Conservation (phyloP, 2,113 vertebrate genomes). For the Ardeotis arabs region DNA sequence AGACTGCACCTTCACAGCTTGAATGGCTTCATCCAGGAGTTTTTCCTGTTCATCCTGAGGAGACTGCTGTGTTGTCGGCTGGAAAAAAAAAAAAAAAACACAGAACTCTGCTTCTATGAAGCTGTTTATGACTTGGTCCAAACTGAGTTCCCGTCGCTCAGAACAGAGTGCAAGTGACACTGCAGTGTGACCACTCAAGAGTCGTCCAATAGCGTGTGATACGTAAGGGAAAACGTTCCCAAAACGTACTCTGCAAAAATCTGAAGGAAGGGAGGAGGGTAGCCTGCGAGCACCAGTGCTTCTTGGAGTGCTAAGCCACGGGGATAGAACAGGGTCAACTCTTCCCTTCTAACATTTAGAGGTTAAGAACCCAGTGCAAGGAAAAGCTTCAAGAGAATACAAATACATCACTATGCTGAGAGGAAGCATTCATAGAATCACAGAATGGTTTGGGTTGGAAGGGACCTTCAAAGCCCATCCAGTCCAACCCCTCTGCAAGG, state of each 20-base stretch:
- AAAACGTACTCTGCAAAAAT: not conserved
- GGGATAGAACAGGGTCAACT: not conserved
- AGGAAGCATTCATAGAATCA: not conserved
- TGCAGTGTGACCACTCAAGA: not conserved
- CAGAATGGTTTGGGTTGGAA: too few relatives aligned
- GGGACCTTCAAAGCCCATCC: too few relatives aligned
- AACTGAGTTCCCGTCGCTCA: not conserved
- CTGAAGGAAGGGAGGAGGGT: not conserved
- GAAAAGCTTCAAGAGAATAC: not conserved
- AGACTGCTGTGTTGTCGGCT: constrained; percentile 96
- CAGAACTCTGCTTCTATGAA: not conserved
- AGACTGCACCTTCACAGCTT: constrained; percentile 98
- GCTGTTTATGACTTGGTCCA: not conserved
- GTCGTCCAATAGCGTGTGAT: not conserved
- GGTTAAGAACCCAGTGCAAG: not conserved
- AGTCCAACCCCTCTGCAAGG: too few relatives aligned
- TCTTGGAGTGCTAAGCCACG: not conserved
- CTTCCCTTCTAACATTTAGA: not conserved
- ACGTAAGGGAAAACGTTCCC: not conserved
- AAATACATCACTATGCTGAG: not conserved
- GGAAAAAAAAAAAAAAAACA: not conserved
- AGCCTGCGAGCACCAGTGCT: not conserved
- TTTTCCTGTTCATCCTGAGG: constrained; percentile 99
- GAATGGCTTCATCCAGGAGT: constrained; percentile 96
- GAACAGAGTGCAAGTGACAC: not conserved